A percentile compares a stretch with the other conserved stretches of the same genome.
phyloP scores from a whole-genome alignment of 2,113 vertebrate genomes.

The Hiodon tergisus region DNA sequence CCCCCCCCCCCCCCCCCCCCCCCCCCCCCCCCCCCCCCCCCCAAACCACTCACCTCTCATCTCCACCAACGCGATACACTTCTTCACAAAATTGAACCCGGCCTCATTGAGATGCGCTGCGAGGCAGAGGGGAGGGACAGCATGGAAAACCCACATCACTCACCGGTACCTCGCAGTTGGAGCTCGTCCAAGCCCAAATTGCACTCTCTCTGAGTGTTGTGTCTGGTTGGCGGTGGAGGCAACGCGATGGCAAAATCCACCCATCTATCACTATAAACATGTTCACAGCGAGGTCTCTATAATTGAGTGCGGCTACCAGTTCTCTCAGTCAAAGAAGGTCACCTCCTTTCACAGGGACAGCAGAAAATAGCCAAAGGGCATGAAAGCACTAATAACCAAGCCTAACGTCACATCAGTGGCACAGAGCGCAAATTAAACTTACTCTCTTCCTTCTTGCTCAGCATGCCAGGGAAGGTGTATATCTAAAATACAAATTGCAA shows the following conservation, averaged over 20 bases:
- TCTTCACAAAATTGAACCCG: conserved; percentile 93
- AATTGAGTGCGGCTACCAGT: neutral
- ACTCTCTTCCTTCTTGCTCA: conserved; percentile 98
- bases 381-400: neutral
- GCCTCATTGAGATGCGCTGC: conserved; percentile 90
- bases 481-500: conserved; percentile 64
- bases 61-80: conserved; percentile 89
- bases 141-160: conserved; percentile 4
- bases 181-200: neutral
- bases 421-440: conserved; percentile 51
- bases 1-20: too few relatives aligned
- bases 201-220: neutral
- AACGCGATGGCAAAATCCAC: neutral
- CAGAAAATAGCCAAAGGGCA: neutral
- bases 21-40: too few relatives aligned
- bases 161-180: neutral
- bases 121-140: conserved; percentile 32
- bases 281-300: neutral
- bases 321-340: neutral
- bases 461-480: conserved; percentile 87
- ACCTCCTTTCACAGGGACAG: neutral
- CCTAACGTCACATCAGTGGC: neutral
- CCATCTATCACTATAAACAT: neutral
- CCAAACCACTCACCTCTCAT: conserved; percentile 66
- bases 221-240: neutral